phyloP scores from a whole-genome alignment of 2,113 vertebrate genomes.

The Anthoscopus minutus region DNA sequence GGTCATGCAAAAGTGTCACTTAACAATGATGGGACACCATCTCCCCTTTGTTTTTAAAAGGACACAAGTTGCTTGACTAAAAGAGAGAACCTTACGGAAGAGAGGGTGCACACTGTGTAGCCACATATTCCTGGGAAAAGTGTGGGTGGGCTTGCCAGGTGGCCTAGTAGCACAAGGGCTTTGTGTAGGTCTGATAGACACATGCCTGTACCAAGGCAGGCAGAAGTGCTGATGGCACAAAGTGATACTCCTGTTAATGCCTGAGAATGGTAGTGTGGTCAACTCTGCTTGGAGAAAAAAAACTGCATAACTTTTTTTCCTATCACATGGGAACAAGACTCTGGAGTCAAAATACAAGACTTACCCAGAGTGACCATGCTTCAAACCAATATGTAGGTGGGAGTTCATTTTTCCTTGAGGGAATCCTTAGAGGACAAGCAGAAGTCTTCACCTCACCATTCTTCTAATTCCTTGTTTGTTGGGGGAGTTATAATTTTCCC shows the following conservation, averaged over 20 bases:
- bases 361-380: background rate
- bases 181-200: background rate
- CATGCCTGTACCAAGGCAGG: background rate
- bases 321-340: accelerated
- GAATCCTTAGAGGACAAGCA: background rate
- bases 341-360: background rate
- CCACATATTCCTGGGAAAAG: background rate
- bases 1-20: background rate
- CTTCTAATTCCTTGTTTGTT: background rate
- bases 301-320: background rate
- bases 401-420: background rate
- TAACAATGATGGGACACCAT: background rate
- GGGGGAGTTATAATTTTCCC: background rate
- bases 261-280: no score
- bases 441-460: background rate
- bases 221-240: background rate
- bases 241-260: background rate
- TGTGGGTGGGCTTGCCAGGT: background rate
- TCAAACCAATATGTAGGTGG: background rate
- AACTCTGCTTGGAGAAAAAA: background rate
- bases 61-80: background rate
- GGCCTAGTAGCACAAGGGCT: background rate
- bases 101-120: background rate
- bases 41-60: background rate
- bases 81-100: background rate